phyloP scores from a whole-genome alignment of 1,140 invertebrate genomes.

The Theocolax elegans region DNA sequence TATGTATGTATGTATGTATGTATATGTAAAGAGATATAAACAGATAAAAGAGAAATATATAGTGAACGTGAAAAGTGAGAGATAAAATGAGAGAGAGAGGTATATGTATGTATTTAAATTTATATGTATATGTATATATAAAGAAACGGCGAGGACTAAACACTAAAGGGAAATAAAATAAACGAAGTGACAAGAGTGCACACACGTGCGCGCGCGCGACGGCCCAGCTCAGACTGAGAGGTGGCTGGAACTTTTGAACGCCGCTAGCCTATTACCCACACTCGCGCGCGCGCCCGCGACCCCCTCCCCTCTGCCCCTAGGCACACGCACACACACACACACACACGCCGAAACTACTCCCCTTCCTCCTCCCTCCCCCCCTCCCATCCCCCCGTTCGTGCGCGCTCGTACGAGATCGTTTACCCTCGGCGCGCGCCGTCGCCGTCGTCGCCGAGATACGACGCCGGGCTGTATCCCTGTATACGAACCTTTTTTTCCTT shows the following conservation, averaged over 20 bases:
- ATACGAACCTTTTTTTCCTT: no score
- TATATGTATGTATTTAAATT: no score
- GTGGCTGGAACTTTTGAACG: constrained; percentile 42
- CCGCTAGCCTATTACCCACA: constrained; percentile 23
- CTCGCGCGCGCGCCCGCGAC: constrained; percentile 14
- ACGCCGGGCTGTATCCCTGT: not conserved
- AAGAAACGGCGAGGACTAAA: constrained; percentile 57
- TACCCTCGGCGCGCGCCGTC: not conserved
- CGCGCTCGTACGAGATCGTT: constrained; percentile 23
- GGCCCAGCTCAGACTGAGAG: constrained; percentile 62
- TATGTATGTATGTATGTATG: constrained; percentile 1
- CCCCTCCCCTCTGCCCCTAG: no score
- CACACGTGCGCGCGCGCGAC: constrained; percentile 52
- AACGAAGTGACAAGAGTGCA: constrained; percentile 52
- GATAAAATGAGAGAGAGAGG: no score
- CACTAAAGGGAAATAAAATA: constrained; percentile 66
- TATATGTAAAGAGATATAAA: no score
- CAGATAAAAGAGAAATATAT: no score
- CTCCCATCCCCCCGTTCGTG: constrained; percentile 11
- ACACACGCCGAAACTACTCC: not conserved
- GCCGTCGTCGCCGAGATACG: not conserved
- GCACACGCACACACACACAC: no score
- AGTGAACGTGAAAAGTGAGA: no score
- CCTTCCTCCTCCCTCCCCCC: not conserved
- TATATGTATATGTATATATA: constrained; percentile 6